Conservation (phyloP, 2,113 vertebrate species). For the Psammodynastes pulverulentus region DNA sequence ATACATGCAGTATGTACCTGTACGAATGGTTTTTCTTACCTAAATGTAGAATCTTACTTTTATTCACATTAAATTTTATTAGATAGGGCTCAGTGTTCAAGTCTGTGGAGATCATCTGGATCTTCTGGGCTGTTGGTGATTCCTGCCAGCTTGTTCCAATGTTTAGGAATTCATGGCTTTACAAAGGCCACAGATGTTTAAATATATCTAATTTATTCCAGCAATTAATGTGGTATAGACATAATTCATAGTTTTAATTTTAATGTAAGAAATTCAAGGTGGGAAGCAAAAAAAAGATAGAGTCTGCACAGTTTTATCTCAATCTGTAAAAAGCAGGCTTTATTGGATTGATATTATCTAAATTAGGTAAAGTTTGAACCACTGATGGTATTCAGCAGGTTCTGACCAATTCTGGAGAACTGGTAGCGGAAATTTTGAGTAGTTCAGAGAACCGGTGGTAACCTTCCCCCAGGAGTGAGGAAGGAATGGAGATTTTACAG, state of each 20-base stretch:
- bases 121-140: background rate
- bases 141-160: background rate
- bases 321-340: background rate
- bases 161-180: background rate
- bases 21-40: background rate
- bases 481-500: no score
- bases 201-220: background rate
- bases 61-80: background rate
- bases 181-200: background rate
- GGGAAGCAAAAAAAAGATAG: background rate
- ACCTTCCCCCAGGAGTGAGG: no score
- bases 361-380: background rate
- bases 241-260: background rate
- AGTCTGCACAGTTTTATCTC: background rate
- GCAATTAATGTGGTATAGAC: background rate
- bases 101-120: background rate
- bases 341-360: background rate
- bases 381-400: no score
- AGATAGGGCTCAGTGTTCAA: background rate
- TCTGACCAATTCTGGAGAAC: no score
- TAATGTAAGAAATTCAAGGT: background rate
- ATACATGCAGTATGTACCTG: background rate
- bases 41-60: background rate
- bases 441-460: no score
- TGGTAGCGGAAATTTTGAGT: no score